Conservation (phyloP, 2,888 invertebrate genomes). For the Macrostomum cliftonense region DNA sequence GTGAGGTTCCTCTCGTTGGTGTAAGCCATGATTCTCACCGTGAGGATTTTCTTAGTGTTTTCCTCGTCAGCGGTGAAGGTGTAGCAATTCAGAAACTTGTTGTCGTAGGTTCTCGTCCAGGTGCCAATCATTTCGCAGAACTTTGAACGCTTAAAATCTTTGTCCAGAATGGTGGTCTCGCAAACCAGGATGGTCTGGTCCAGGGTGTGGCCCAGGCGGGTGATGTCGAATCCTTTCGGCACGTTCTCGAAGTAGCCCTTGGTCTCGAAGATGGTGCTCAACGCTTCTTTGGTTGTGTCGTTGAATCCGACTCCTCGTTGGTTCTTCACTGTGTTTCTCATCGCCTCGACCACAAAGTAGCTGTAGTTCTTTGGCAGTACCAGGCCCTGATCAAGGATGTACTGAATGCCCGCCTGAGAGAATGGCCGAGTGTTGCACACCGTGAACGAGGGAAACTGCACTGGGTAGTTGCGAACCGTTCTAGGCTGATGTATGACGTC, state of each 20-base stretch:
- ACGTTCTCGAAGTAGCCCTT: too few relatives aligned
- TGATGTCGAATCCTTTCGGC: too few relatives aligned
- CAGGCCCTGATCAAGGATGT: background rate
- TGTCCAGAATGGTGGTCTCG: background rate
- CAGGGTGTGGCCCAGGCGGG: too few relatives aligned
- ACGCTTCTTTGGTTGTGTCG: too few relatives aligned
- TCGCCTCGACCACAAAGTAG: too few relatives aligned
- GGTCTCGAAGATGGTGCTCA: too few relatives aligned
- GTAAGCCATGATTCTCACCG: constrained; percentile 8
- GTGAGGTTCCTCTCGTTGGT: background rate
- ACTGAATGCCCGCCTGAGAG: background rate
- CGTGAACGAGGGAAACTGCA: constrained; percentile 7
- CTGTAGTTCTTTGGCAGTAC: too few relatives aligned
- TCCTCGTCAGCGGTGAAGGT: constrained; percentile 3
- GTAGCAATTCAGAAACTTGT: constrained; percentile 4
- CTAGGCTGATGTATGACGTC: constrained; percentile 10
- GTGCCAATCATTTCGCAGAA: background rate
- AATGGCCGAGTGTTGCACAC: constrained; percentile 8
- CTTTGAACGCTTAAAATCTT: background rate
- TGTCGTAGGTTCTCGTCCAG: constrained; percentile 5
- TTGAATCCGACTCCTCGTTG: too few relatives aligned
- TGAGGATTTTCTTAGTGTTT: constrained; percentile 1
- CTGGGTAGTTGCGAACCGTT: constrained; percentile 3
- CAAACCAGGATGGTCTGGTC: too few relatives aligned
- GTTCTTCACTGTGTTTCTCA: too few relatives aligned